Percentiles rank a stretch among this genome's conserved stretches.
Conservation (phyloP, 2,113 vertebrate species). For the Vulpes ferrilata region DNA sequence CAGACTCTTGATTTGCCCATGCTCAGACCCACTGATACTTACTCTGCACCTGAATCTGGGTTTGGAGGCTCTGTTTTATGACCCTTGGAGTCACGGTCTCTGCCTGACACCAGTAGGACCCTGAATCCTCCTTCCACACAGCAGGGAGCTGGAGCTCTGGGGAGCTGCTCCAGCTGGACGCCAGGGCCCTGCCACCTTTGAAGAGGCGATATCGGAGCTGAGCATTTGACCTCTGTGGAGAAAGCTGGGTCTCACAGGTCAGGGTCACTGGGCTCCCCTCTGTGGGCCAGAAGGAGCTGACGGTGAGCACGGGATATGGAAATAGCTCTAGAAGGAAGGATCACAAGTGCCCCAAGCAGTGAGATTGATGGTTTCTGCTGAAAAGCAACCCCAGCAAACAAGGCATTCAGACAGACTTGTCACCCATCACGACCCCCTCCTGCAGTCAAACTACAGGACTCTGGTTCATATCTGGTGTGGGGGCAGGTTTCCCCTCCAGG, state of each 20-base stretch:
- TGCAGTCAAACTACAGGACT: neutral
- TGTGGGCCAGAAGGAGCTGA: neutral
- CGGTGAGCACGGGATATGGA: neutral
- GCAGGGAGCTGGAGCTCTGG: neutral
- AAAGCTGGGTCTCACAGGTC: neutral
- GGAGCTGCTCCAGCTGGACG: neutral
- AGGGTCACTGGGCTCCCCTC: neutral
- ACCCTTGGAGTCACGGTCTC: neutral
- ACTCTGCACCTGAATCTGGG: neutral
- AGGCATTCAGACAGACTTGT: neutral
- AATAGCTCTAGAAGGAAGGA: slow-evolving; percentile 34
- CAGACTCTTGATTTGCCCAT: neutral
- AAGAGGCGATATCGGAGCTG: slow-evolving; percentile 38
- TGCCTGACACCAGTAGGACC: slow-evolving; percentile 7
- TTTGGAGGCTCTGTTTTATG: neutral
- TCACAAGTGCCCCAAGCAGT: neutral
- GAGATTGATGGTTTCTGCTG: neutral
- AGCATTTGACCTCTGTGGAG: neutral
- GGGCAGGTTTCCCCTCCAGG: neutral
- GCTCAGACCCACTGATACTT: neutral
- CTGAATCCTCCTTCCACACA: neutral
- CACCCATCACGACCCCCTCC: neutral
- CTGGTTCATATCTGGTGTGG: rapidly evolving
- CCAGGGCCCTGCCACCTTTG: neutral
- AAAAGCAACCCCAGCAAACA: neutral